Conservation (phyloP, 2,113 vertebrate genomes). For the Catharus bicknelli region DNA sequence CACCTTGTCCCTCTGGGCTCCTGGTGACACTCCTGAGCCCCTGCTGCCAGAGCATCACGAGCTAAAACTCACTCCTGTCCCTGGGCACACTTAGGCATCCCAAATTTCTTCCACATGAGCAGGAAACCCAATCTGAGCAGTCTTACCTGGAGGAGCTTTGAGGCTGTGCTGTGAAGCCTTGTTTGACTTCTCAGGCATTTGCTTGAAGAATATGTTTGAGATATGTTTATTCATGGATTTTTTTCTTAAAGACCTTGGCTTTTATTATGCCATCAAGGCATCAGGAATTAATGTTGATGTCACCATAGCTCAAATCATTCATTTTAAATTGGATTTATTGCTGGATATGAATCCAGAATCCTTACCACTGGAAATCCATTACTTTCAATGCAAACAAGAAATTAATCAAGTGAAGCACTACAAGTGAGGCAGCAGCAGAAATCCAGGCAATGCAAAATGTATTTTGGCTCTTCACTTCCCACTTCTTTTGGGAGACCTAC, state of each 20-base stretch:
- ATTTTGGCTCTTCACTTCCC: not conserved
- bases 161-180: accelerated
- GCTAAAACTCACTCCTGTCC: accelerated
- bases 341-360: not conserved
- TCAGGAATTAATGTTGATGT: not conserved
- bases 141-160: accelerated
- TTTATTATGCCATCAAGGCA: not conserved
- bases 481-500: not conserved
- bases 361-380: not conserved
- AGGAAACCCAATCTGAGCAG: accelerated
- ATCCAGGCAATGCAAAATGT: not conserved
- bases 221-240: not conserved
- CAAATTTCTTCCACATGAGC: accelerated
- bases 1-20: not conserved
- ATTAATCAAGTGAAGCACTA: not conserved
- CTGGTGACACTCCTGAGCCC: not conserved
- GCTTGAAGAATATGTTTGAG: not conserved
- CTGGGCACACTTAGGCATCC: accelerated
- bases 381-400: not conserved
- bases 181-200: accelerated
- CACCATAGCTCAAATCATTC: not conserved
- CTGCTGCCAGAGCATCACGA: accelerated
- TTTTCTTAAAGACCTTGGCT: not conserved
- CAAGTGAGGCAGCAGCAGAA: not conserved
- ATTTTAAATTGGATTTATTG: not conserved